Base-by-base conservation (phyloP, 2,113 vertebrate genomes). In the Electrona antarctica region DNA sequence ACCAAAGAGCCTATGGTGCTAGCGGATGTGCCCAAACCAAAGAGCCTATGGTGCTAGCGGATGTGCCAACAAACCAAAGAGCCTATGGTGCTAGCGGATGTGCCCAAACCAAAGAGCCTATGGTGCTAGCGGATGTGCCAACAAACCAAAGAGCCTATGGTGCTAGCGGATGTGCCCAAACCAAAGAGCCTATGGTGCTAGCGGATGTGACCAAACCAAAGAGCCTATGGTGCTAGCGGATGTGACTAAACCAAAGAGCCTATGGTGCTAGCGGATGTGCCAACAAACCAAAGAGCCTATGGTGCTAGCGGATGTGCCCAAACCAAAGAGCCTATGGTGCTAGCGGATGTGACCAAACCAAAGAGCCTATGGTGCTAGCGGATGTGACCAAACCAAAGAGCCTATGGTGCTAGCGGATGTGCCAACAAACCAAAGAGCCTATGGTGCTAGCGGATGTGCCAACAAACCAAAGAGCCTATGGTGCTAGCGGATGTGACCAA, bases 51-150 rank as follows among this genome's bases (percentile, higher is more conserved):
- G 49, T 71, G 9, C 11, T 57, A 29, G 3, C 15, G 8, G 33
- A 57, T 45, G 12, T 67, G 11, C 69, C 69, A 48, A 63, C 55
- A 50, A 9, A 21, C 21, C 21, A 21, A 21, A 21, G 21, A 21
- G 21, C 21, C 21, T 21, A 21, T 78, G 69, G 49, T 71, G 9
- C 11, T 57, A 29, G 3, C 15, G 8, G 33, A 57, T 45, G 12
- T 67, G 11, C 69, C 69, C n/a, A n/a, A n/a, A 21, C 21, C 21
- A 21, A 21, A 21, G 21, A 21, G 21, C 21, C 21, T 21, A 21
- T 78, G 69, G 49, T 71, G 9, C 11, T 57, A 29, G 3, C 15
- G 8, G 33, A 57, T 45, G 12, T 67, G 11, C 69, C 69, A 48
- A 63, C 55, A 50, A 9, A 21, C 21, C 21, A 21, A 21, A 21